Conservation (phyloP, 2,888 invertebrate genomes). For the Agriotes lineatus region DNA sequence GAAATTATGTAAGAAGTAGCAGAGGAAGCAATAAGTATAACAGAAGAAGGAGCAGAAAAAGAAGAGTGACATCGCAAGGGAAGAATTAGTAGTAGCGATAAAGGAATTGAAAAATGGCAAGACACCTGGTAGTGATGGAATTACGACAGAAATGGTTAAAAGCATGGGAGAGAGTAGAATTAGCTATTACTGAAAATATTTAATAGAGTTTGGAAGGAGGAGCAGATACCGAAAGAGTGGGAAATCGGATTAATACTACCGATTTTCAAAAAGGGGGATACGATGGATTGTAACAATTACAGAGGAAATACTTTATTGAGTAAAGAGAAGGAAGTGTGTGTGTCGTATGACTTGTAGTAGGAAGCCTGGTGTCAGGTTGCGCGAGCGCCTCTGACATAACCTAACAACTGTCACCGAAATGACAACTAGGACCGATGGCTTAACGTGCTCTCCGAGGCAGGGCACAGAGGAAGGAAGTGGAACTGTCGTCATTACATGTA, state of each 20-base stretch:
- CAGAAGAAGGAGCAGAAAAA: conserved; percentile 18
- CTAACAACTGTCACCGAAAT: too few relatives aligned
- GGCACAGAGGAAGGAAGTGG: conserved; percentile 27
- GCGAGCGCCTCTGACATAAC: too few relatives aligned
- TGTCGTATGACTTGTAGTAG: conserved; percentile 31
- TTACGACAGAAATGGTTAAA: conserved; percentile 36
- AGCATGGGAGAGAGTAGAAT: too few relatives aligned
- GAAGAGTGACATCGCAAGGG: conserved; percentile 1
- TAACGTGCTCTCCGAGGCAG: too few relatives aligned
- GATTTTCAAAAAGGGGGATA: conserved; percentile 34
- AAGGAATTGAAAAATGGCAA: background rate
- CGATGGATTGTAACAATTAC: conserved; percentile 18
- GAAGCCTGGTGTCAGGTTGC: too few relatives aligned
- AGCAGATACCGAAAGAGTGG: conserved; percentile 33
- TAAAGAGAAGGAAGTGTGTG: conserved; percentile 22
- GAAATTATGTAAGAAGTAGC: background rate
- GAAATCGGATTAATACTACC: conserved; percentile 32
- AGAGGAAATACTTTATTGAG: conserved; percentile 37
- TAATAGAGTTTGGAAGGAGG: too few relatives aligned
- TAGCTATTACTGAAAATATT: too few relatives aligned
- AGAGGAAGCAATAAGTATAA: conserved; percentile 6
- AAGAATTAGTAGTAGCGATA: conserved; percentile 18
- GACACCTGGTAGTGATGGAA: conserved; percentile 11
- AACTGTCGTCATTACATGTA: conserved; percentile 24
- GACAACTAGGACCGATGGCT: too few relatives aligned